Base-by-base conservation (phyloP, 2,888 invertebrate species). In the Pomacea canaliculata region DNA sequence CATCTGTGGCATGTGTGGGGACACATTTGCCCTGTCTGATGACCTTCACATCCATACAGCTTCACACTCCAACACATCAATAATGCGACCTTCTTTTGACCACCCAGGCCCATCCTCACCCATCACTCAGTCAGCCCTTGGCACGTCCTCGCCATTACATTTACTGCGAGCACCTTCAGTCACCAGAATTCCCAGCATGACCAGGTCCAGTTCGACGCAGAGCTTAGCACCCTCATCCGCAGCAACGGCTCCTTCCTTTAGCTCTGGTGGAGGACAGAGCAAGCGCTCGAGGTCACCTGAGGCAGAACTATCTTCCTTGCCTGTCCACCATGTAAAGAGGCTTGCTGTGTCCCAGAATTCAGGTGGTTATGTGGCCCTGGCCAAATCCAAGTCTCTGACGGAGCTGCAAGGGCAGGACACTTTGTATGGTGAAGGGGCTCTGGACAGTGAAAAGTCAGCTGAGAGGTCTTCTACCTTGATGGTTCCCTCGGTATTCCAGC, bases 1-100 rank as follows among this genome's bases (percentile, higher is more conserved):
- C 81, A 85, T 89, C 2, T 89, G 89, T 82, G 88, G 88, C 12
- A 78, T 84, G 49, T 89, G 89, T 81, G 89, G 88, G 18, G 80
- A 84, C 71, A 89, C 86, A 7, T 89, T 89, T 80, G 84, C 86
- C 48, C 78, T 78, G 46, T 80, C 84, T 18, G 83, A 82, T 7
- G 81, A 83, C 68, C 82, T 88, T 10, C 79, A 78, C 23, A 56
- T 73, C 18, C 82, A 82, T 78, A 76, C 74, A 66, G 80, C 82
- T 46, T 81, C 81, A 16, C 82, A 82, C 65, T 82, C 82, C 51
- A 76, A 78, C 72, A 79, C 80, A 65, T 78, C 78, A 16, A 77
- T 80, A 16, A 19, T 76, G 18, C 74, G 77, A 23, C 67, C 51
- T 27, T 66, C 65, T 4, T n/a, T 27, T 65, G n/a, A 59, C 60